Evolutionary conservation across 35 echinoderm and acorn worm species (phyloP), one percentile per base, ranked within the genome.

Genomic region (Apostichopus japonicus): DNA sequence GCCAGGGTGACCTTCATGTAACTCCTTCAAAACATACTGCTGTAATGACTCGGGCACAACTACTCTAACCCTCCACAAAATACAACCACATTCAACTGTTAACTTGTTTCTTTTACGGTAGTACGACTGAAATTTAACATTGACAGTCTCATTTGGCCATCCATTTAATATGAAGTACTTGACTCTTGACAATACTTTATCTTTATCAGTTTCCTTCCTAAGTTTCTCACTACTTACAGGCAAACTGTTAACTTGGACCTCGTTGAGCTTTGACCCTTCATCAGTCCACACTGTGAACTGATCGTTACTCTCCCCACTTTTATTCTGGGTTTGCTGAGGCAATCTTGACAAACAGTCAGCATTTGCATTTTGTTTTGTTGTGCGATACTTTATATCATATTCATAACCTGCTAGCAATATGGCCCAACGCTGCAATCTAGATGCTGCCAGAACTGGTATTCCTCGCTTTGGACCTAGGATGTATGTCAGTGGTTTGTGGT

Each of bases 41-140:
- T 65, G 72, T 10, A 72, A 65, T 67, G 23, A 23, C 6, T 10
- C 2, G 5, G 93, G 93, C 24, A 91, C 83, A 10, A 94, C 25
- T 23, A 91, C 87, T 79, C 93, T 78, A 16, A 79, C 25, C 80
- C 93, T 86, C 93, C 88, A 94, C 44, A 94, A 14, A 14, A 94
- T 15, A 94, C 90, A 94, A 19, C 71, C 80, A 8, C 92, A 15
- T 59, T 94, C 87, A 23, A 92, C 65, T 77, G 90, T 92, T 62
- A 94, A 71, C 80, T 94, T 89, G n/a, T 83, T 17, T 65, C 90
- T 15, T 10, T 87, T 23, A 10, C 15, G 24, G 8, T 19, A 88
- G 56, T 54, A 94, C 8, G 70, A 71, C 10, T 56, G 9, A 72
- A 88, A n/a, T 23, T 83, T 24, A 51, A 83, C 79, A 79, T 90